Conservation (phyloP, 2,797 vertebrate species). For the Diceros bicornis region DNA sequence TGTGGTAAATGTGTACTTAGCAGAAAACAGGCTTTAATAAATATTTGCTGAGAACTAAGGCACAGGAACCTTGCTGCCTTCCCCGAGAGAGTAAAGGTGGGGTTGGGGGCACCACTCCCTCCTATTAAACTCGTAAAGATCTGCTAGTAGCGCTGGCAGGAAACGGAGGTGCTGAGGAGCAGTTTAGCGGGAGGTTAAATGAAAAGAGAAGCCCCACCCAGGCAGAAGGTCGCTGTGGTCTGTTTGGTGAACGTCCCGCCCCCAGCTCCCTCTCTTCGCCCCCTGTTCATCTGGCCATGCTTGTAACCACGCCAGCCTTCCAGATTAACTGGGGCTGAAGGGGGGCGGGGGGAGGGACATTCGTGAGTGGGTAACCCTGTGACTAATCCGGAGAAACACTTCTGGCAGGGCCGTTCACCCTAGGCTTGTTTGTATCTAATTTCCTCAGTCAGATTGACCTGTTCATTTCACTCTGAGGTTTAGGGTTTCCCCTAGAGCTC, state of each 20-base stretch:
- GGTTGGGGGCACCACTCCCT: neutral
- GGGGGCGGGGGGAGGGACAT: neutral
- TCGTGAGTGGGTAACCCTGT: neutral
- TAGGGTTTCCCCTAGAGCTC: conserved; percentile 73
- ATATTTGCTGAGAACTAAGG: conserved; percentile 10
- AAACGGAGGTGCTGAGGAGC: conserved; percentile 68
- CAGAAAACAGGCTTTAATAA: neutral
- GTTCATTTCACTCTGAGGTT: conserved; percentile 80
- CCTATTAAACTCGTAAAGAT: neutral
- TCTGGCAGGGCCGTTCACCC: conserved; percentile 62
- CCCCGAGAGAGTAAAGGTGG: neutral
- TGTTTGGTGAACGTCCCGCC: conserved; percentile 4
- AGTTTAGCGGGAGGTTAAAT: conserved; percentile 56
- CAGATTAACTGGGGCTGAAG: neutral
- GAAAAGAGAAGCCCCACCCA: conserved; percentile 58
- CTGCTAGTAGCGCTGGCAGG: conserved; percentile 56
- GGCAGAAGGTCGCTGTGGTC: conserved; percentile 60
- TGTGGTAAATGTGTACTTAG: neutral
- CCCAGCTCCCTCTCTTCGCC: neutral
- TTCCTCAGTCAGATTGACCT: conserved; percentile 58
- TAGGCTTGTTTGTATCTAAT: conserved; percentile 63
- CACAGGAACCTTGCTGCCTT: neutral
- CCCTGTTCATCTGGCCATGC: neutral
- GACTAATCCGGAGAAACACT: conserved; percentile 77
- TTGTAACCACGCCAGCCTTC: conserved; percentile 45